These are phyloP conservation scores for Hirundo rustica DNA, from an alignment of 2,797 vertebrate species.

Conservation along the genomic window DNA sequence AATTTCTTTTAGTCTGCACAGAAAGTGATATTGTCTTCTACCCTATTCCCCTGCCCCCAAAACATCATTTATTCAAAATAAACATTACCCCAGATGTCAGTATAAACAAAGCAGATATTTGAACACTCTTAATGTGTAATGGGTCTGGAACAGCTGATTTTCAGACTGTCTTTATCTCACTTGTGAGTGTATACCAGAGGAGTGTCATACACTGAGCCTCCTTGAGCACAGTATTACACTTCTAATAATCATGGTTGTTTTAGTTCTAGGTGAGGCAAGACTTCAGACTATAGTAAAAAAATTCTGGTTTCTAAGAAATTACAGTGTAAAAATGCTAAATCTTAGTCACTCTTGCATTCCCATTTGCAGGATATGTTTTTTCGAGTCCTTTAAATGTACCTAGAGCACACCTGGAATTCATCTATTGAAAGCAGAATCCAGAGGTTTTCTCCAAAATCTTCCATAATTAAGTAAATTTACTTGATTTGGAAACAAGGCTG, in stretches of 20 bases:
- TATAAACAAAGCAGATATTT: not conserved
- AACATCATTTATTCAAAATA: not conserved
- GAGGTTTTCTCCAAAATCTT: not conserved
- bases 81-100: not conserved
- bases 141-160: not conserved
- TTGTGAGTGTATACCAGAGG: not conserved
- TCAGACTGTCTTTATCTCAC: not conserved
- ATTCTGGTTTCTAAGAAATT: not conserved
- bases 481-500: not conserved
- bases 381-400: not conserved
- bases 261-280: not conserved
- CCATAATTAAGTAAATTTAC: not conserved
- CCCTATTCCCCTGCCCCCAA: not conserved
- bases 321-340: not conserved
- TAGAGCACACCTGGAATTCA: not conserved
- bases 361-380: not conserved
- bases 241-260: not conserved
- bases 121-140: not conserved
- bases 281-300: not conserved
- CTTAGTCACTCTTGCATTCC: not conserved
- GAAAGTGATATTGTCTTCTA: not conserved
- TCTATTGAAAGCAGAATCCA: not conserved
- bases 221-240: not conserved
- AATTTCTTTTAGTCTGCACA: not conserved
- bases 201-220: not conserved